Percentiles rank a stretch among this genome's conserved stretches.
phyloP scores from a whole-genome alignment of 2,888 invertebrate genomes.

The Drosophila incognita region DNA sequence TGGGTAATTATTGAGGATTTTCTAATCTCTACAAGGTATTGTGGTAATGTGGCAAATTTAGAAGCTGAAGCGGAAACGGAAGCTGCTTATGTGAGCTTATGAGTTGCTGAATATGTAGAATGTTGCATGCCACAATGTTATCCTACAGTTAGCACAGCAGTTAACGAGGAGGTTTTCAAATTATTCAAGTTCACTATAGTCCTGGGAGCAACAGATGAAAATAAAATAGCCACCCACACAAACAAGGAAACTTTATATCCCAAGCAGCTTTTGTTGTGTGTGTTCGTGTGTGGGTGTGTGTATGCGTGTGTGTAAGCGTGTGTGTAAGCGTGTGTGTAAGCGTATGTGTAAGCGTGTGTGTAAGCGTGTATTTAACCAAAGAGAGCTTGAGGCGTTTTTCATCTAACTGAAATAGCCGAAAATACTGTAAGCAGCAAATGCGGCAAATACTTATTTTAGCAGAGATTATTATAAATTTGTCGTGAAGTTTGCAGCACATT shows the following conservation, averaged over 20 bases:
- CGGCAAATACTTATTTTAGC: background rate
- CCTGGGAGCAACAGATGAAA: background rate
- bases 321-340: background rate
- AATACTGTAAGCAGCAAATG: background rate
- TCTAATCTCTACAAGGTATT: no score
- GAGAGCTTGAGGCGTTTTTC: background rate
- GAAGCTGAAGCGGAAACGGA: background rate
- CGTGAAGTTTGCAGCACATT: background rate
- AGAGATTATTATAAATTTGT: background rate
- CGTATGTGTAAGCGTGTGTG: background rate
- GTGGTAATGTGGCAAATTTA: background rate
- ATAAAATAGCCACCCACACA: background rate
- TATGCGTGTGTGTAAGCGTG: background rate
- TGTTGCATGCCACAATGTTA: background rate
- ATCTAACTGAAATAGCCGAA: background rate
- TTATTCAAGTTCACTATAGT: background rate
- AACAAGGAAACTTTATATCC: constrained; percentile 23
- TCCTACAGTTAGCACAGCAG: background rate
- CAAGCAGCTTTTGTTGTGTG: constrained; percentile 36
- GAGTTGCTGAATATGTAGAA: background rate
- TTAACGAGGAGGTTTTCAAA: background rate
- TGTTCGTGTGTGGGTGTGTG: background rate
- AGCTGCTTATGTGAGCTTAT: background rate
- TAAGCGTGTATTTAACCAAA: background rate
- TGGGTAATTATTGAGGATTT: background rate